Conservation (phyloP, 2,888 invertebrate species). For the Mellilla xanthometata region DNA sequence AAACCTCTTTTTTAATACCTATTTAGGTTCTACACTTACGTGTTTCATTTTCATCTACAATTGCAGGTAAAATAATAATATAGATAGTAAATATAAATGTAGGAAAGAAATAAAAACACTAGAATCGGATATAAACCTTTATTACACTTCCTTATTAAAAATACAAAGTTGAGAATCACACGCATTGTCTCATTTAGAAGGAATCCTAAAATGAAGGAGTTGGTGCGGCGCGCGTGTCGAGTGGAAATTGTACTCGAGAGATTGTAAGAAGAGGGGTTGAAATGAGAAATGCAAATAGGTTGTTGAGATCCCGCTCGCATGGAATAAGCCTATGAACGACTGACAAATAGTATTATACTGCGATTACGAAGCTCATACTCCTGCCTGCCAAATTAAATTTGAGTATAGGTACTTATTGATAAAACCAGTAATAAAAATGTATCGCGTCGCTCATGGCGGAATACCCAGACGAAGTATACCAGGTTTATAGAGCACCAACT, state of each 20-base stretch:
- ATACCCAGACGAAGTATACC: conserved; percentile 40
- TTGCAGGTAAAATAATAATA: too few species aligned
- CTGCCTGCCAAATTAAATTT: conserved; percentile 40
- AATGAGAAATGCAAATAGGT: conserved; percentile 79
- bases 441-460: conserved; percentile 6
- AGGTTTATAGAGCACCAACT: conserved; percentile 37
- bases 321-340: conserved; percentile 67
- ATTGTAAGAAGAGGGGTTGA: conserved; percentile 64
- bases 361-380: conserved; percentile 47
- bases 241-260: conserved; percentile 66
- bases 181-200: conserved; percentile 28
- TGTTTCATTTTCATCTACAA: too few species aligned
- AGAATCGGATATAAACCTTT: neutral
- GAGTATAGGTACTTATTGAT: conserved; percentile 37
- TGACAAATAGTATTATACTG: conserved; percentile 67
- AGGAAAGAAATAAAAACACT: neutral
- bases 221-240: conserved; percentile 41
- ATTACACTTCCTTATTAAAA: conserved; percentile 1
- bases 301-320: conserved; percentile 59
- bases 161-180: conserved; percentile 3
- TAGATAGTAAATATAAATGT: too few species aligned
- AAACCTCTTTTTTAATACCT: neutral
- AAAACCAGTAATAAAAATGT: conserved; percentile 1
- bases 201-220: conserved; percentile 46
- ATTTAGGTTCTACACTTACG: too few species aligned